Evolutionary conservation across 2,797 vertebrate species (phyloP).

Genomic region (Mareca penelope): DNA sequence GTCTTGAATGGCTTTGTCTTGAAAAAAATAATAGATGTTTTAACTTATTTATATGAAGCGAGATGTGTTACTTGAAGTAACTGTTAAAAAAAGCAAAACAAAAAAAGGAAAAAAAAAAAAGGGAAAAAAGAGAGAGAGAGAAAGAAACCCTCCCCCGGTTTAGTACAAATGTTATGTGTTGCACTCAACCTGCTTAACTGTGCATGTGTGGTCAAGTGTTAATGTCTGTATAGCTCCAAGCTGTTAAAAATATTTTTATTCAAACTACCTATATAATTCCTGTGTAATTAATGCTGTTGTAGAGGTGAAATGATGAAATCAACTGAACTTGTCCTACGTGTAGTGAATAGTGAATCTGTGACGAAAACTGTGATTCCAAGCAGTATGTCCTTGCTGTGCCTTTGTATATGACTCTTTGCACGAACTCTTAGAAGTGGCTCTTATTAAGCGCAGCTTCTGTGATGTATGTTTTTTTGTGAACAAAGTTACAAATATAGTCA

Average conservation of each 20-base stretch:
- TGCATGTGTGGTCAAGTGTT: conserved; percentile 89
- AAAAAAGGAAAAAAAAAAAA: conserved; percentile 34
- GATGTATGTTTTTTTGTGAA: conserved; percentile 85
- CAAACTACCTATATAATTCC: conserved; percentile 84
- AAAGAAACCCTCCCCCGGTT: conserved; percentile 73
- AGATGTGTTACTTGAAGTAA: conserved; percentile 90
- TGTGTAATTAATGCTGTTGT: conserved; percentile 88
- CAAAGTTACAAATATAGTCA: conserved; percentile 84
- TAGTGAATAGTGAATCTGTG: conserved; percentile 93
- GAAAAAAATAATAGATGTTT: conserved; percentile 89
- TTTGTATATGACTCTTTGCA: conserved; percentile 89
- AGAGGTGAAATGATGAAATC: conserved; percentile 86
- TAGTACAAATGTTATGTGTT: conserved; percentile 89
- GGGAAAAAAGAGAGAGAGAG: conserved; percentile 48
- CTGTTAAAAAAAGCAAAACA: conserved; percentile 79
- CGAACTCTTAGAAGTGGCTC: conserved; percentile 87
- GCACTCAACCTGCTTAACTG: conserved; percentile 86
- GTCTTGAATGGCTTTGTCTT: conserved; percentile 91
- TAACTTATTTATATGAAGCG: conserved; percentile 94
- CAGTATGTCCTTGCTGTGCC: conserved; percentile 91
- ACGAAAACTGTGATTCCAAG: conserved; percentile 86
- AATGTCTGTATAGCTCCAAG: conserved; percentile 90
- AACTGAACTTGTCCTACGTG: conserved; percentile 85
- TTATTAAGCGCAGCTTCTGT: conserved; percentile 84
- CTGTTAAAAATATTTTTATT: conserved; percentile 89